Base-by-base conservation (phyloP, 1,140 invertebrate species). In the Drosophila rufa region DNA sequence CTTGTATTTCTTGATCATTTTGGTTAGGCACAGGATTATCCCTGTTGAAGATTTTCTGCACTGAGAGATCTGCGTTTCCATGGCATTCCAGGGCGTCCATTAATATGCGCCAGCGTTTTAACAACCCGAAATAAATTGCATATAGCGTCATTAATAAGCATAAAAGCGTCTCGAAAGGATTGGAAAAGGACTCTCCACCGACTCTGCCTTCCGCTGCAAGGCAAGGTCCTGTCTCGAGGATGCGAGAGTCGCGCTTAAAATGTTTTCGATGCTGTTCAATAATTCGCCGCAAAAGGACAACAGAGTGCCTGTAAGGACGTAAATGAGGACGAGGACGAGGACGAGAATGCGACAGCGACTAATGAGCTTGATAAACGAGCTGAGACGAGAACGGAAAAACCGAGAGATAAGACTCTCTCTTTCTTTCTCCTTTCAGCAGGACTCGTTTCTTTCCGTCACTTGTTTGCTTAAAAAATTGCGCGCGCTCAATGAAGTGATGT, bases 231-330 rank as follows among this genome's bases (percentile, higher is more conserved):
- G 33, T 56, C 50, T 57, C 27, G 33, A 53, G 59, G 57, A 48
- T 51, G 66, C 65, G 40, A 73, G 50, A 56, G 74, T 36, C 7
- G 65, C 85, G 82, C 84, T 89, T 81, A 69, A 90, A 90, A 85
- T 89, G 85, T 89, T 90, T 90, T 89, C 84, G 83, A 84, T 89
- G 84, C 84, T 89, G 84, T 89, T 89, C 84, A 89, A 89, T 89
- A 89, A 89, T 89, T 89, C 73, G 60, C 66, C 77, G 70, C 61
- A 55, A 60, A 79, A 68, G 65, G 80, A 79, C 83, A 82, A 33
- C 56, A 43, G 30, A 38, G 60, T 46, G 43, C 9, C 48, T 8
- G 40, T 14, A 25, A 56, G 30, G 30, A 40, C 22, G 27, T 53
- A 47, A 50, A 43, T 56, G 30, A 75, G 68, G 15, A 61, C 53